Percentiles rank a stretch among this genome's conserved stretches.
Conservation (phyloP, 2,113 vertebrate genomes). For the Odobenus rosmarus region DNA sequence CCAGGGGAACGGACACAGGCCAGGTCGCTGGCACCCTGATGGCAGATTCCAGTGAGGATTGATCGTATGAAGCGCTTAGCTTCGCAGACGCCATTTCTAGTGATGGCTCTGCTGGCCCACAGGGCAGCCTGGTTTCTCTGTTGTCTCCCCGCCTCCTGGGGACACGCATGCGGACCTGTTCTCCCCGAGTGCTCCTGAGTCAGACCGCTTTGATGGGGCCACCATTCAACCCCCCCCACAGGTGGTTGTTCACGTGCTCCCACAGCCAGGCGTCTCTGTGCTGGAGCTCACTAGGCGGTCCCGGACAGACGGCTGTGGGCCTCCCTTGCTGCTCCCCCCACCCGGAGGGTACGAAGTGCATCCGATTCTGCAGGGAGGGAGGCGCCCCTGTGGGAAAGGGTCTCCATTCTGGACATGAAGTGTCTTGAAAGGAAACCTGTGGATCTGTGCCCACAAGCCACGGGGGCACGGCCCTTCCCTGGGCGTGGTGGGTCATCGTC, state of each 20-base stretch:
- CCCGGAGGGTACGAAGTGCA: neutral
- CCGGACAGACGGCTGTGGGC: neutral
- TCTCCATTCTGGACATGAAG: neutral
- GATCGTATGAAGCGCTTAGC: neutral
- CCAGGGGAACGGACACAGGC: neutral
- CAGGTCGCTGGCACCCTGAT: neutral
- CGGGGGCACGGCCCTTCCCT: no score
- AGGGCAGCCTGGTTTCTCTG: neutral
- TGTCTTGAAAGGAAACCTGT: neutral
- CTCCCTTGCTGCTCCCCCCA: neutral
- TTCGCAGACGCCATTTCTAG: fast-evolving
- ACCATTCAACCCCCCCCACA: neutral
- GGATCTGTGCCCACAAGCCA: neutral
- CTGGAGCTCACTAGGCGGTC: neutral
- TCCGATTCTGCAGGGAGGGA: neutral
- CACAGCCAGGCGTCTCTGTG: neutral
- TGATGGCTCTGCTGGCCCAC: fast-evolving
- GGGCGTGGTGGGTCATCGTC: fast-evolving
- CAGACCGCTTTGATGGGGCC: neutral
- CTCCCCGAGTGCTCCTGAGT: neutral
- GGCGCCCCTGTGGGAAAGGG: neutral
- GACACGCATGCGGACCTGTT: neutral
- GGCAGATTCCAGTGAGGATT: fast-evolving
- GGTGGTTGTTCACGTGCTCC: neutral
- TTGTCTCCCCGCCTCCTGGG: neutral